Percentiles rank a stretch among this genome's conserved stretches.
phyloP scores from a whole-genome alignment of 2,888 invertebrate genomes.

The Hydroisotoma schaefferi region DNA sequence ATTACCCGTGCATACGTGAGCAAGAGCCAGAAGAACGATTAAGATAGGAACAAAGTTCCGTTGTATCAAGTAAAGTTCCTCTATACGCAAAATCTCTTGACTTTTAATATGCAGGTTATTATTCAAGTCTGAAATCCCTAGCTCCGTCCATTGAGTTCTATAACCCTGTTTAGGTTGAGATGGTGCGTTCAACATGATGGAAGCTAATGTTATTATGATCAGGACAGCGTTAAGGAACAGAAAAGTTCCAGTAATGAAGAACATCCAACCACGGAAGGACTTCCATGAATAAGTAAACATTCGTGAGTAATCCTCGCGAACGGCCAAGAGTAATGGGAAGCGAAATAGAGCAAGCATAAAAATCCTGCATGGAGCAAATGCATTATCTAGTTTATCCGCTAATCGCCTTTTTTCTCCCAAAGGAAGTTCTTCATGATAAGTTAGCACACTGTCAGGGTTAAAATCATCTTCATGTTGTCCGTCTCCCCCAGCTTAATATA shows the following conservation, averaged over 20 bases:
- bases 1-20: slow-evolving; percentile 2
- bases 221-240: neutral
- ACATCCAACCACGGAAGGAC: slow-evolving; percentile 18
- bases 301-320: slow-evolving; percentile 17
- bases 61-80: slow-evolving; percentile 19
- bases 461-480: no score
- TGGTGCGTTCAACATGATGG: neutral
- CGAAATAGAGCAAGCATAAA: slow-evolving; percentile 22
- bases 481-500: no score
- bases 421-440: slow-evolving; percentile 1
- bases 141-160: neutral
- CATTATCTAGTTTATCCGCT: slow-evolving; percentile 15
- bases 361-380: slow-evolving; percentile 21
- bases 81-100: neutral
- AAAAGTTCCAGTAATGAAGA: slow-evolving; percentile 16
- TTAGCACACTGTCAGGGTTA: neutral
- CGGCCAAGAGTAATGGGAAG: slow-evolving; percentile 14
- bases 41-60: slow-evolving; percentile 19
- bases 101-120: neutral
- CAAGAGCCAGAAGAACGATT: slow-evolving; percentile 2
- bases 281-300: slow-evolving; percentile 22
- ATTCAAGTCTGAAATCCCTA: neutral
- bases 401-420: slow-evolving; percentile 5
- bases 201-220: neutral
- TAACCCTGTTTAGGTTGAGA: neutral